A percentile compares a stretch with the other conserved stretches of the same genome.
Evolutionary conservation across 2,113 vertebrate species (phyloP).

Genomic region (Eretmochelys imbricata): DNA sequence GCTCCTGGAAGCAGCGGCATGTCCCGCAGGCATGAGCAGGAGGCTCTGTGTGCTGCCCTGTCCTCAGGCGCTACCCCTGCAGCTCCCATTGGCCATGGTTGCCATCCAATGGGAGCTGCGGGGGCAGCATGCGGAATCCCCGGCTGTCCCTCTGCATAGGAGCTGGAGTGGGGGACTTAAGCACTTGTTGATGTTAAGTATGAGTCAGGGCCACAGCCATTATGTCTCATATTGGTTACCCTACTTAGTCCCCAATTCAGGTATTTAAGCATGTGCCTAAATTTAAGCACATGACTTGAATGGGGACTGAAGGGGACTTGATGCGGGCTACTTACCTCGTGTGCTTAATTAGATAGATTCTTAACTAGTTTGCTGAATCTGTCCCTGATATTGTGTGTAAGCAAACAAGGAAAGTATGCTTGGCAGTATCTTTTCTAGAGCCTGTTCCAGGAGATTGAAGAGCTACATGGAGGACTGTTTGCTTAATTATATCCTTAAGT

Average conservation of each 20-base stretch:
- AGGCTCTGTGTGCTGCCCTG: no score
- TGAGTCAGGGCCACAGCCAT: not conserved
- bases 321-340: not conserved
- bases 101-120: no score
- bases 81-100: no score
- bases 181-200: not conserved
- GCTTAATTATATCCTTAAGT: constrained; percentile 10
- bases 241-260: not conserved
- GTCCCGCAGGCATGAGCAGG: no score
- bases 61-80: no score
- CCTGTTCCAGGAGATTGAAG: not conserved
- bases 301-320: not conserved
- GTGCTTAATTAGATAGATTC: not conserved
- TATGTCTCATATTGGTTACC: not conserved
- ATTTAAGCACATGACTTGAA: not conserved
- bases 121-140: no score
- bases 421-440: not conserved
- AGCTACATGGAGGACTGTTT: not conserved
- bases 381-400: not conserved
- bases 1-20: no score
- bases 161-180: not conserved
- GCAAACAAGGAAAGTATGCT: not conserved
- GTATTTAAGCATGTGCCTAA: not conserved
- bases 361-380: not conserved
- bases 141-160: no score